A percentile compares a stretch with the other conserved stretches of the same genome.
These are phyloP conservation scores for Trissolcus brochymenae DNA, from an alignment of 2,888 invertebrate species.

Conservation along the genomic window DNA sequence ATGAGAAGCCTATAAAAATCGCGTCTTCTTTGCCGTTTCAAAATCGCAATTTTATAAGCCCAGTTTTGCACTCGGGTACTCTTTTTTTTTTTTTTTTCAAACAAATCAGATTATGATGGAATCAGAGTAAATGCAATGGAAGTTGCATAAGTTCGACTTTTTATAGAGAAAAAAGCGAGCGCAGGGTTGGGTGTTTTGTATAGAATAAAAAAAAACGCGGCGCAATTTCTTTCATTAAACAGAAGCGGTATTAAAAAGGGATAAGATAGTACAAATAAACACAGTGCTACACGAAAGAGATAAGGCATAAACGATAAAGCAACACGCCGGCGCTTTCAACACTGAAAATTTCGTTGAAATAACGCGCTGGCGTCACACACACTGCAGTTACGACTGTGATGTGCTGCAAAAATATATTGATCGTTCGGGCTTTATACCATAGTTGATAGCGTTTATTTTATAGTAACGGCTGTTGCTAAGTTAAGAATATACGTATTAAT, in stretches of 20 bases:
- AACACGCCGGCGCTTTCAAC: conserved; percentile 23
- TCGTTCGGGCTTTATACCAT: conserved; percentile 13
- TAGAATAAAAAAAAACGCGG: neutral
- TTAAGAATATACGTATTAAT: neutral
- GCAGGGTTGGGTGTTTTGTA: neutral
- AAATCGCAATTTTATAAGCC: too few species aligned
- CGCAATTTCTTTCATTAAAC: neutral
- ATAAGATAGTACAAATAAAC: conserved; percentile 32
- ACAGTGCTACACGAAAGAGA: conserved; percentile 1
- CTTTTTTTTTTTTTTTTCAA: neutral
- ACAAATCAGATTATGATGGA: neutral
- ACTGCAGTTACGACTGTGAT: conserved; percentile 28
- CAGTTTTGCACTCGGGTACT: too few species aligned
- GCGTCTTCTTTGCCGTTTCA: too few species aligned
- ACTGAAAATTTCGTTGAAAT: conserved; percentile 45
- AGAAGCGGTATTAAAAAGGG: conserved; percentile 12
- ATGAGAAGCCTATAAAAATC: too few species aligned
- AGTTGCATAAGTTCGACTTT: too few species aligned
- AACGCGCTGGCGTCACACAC: conserved; percentile 30
- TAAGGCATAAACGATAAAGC: conserved; percentile 21
- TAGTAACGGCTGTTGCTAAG: conserved; percentile 13
- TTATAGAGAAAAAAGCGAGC: too few species aligned
- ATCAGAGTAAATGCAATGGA: neutral
- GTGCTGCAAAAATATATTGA: conserved; percentile 32
- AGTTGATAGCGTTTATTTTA: conserved; percentile 8